These are phyloP conservation scores for Sakesphorus luctuosus DNA, from an alignment of 2,113 vertebrate genomes.

Conservation along the genomic window DNA sequence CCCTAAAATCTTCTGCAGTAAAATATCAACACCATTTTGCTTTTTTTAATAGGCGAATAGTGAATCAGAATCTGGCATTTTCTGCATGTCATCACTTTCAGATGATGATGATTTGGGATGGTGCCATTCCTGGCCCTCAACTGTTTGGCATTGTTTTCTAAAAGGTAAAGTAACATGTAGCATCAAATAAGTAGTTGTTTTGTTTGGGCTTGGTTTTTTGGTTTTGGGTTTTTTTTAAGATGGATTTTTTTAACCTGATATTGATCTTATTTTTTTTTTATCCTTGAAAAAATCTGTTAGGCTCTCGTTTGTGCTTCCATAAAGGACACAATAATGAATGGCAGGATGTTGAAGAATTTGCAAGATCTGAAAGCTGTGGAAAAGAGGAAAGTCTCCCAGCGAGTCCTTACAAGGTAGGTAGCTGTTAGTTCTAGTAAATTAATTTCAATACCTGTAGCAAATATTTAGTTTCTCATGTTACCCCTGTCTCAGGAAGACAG, in stretches of 20 bases:
- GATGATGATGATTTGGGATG: constrained; percentile 98
- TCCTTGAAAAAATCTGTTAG: constrained; percentile 64
- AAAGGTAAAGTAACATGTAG: constrained; percentile 83
- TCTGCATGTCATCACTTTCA: constrained; percentile 96
- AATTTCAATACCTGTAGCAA: not conserved
- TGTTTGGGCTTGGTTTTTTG: not conserved
- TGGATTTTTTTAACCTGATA: not conserved
- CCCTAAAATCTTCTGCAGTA: not conserved
- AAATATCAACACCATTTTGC: not conserved
- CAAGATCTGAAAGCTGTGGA: constrained; percentile 83
- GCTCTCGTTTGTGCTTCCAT: constrained; percentile 94
- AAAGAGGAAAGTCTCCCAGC: constrained; percentile 82
- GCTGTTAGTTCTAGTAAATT: not conserved
- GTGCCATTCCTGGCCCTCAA: constrained; percentile 97
- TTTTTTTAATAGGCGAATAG: constrained; percentile 83
- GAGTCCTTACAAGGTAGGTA: constrained; percentile 87
- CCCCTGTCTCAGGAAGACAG: not conserved
- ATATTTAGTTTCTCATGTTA: not conserved
- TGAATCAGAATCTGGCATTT: constrained; percentile 95
- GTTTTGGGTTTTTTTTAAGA: not conserved
- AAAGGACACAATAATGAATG: constrained; percentile 90
- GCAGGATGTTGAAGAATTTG: constrained; percentile 93
- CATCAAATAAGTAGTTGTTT: not conserved
- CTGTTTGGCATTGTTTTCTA: constrained; percentile 96
- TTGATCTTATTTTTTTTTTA: not conserved